Conservation (phyloP, 2,797 vertebrate genomes). For the Pteropus rufus region DNA sequence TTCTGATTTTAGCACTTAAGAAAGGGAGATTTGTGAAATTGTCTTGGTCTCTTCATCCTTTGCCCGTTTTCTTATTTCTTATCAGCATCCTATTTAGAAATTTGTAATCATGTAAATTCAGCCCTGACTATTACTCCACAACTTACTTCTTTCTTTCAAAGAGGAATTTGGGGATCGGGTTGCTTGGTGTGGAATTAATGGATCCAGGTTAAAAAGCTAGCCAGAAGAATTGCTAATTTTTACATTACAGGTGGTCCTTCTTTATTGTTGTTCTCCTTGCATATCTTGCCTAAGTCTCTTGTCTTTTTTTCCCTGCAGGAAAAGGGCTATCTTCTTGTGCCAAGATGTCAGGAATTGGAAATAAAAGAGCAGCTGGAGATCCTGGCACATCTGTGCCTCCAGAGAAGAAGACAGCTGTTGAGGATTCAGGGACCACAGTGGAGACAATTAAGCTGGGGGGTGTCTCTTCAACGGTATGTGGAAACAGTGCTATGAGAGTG, state of each 20-base stretch:
- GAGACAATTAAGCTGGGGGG: conserved; percentile 95
- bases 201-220: neutral
- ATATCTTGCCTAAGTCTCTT: neutral
- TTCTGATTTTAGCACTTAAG: neutral
- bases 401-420: conserved; percentile 84
- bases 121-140: neutral
- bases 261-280: neutral
- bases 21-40: neutral
- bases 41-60: neutral
- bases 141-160: neutral
- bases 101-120: neutral
- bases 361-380: conserved; percentile 80
- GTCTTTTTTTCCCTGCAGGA: conserved; percentile 35
- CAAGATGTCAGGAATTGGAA: conserved; percentile 83
- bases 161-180: neutral
- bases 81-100: neutral
- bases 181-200: neutral
- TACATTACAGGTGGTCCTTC: neutral
- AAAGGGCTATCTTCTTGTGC: neutral
- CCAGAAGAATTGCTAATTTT: neutral
- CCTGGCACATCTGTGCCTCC: conserved; percentile 81
- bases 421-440: conserved; percentile 85
- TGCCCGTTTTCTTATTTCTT: neutral
- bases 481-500: neutral
- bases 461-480: conserved; percentile 91